These are phyloP conservation scores for Petaurus breviceps DNA, from an alignment of 2,113 vertebrate species.

Conservation along the genomic window DNA sequence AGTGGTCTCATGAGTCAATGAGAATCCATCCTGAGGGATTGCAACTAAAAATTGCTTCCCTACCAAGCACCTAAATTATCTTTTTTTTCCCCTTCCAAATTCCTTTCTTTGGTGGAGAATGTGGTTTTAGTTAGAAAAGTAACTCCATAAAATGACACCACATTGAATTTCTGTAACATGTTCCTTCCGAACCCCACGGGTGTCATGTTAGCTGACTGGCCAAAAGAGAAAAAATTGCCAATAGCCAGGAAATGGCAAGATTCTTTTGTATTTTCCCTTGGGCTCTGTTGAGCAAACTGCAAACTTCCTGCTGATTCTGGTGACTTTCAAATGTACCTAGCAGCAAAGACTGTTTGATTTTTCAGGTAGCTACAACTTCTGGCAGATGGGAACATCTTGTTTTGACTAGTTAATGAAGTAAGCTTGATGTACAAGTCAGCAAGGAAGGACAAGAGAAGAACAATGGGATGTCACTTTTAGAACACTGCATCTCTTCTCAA, in stretches of 20 bases:
- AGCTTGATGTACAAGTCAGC: background rate
- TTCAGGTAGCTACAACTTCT: slow-evolving; percentile 6
- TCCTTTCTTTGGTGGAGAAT: slow-evolving; percentile 2
- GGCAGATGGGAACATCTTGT: background rate
- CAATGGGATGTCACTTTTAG: background rate
- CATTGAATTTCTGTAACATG: background rate
- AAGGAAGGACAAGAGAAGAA: background rate
- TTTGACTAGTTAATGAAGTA: background rate
- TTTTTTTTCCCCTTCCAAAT: background rate
- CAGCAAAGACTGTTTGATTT: background rate
- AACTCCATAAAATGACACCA: background rate
- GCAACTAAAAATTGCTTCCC: background rate
- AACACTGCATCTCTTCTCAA: background rate
- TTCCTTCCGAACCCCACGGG: background rate
- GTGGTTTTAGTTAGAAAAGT: background rate
- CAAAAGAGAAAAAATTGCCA: slow-evolving; percentile 4
- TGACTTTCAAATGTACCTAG: background rate
- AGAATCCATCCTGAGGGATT: background rate
- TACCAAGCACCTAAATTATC: background rate
- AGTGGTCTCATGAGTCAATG: background rate
- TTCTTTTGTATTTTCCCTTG: slow-evolving; percentile 35
- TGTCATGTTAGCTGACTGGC: background rate
- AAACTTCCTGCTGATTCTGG: slow-evolving; percentile 10
- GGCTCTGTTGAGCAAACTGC: background rate
- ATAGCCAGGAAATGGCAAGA: slow-evolving; percentile 36